Conservation (phyloP, 2,797 vertebrate species). For the Fistularia commersonii region DNA sequence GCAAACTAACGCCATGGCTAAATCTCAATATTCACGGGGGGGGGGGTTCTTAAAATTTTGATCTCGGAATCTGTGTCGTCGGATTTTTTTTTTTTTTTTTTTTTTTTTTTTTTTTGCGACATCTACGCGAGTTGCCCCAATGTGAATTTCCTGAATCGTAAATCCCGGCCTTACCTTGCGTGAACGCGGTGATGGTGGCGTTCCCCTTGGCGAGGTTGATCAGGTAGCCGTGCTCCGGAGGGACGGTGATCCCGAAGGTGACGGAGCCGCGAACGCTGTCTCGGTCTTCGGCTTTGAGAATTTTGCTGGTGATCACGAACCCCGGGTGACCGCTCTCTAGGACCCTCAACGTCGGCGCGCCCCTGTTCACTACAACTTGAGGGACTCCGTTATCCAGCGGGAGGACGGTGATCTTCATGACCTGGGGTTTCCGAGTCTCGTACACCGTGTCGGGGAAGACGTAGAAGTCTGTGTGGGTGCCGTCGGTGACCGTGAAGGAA, state of each 20-base stretch:
- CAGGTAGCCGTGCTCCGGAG: conserved; percentile 85
- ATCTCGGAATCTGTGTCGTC: too few relatives aligned
- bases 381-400: conserved; percentile 87
- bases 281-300: conserved; percentile 87
- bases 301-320: conserved; percentile 90
- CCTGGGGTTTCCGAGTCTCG: conserved; percentile 86
- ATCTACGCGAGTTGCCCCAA: too few relatives aligned
- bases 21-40: too few relatives aligned
- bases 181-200: conserved; percentile 85
- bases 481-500: conserved; percentile 93
- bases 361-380: conserved; percentile 89
- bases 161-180: conserved; percentile 83
- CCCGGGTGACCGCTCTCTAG: conserved; percentile 84
- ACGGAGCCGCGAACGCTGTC: conserved; percentile 82
- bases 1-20: too few relatives aligned
- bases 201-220: conserved; percentile 89
- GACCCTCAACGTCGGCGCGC: conserved; percentile 81
- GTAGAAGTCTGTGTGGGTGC: conserved; percentile 92
- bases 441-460: conserved; percentile 91
- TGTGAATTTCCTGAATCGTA: too few relatives aligned
- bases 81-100: too few relatives aligned
- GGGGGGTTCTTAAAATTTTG: too few relatives aligned
- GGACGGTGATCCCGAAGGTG: conserved; percentile 80
- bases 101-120: too few relatives aligned
- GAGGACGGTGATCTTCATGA: conserved; percentile 85